phyloP scores from a whole-genome alignment of 2,888 invertebrate species.

The Ecliptopera silaceata region DNA sequence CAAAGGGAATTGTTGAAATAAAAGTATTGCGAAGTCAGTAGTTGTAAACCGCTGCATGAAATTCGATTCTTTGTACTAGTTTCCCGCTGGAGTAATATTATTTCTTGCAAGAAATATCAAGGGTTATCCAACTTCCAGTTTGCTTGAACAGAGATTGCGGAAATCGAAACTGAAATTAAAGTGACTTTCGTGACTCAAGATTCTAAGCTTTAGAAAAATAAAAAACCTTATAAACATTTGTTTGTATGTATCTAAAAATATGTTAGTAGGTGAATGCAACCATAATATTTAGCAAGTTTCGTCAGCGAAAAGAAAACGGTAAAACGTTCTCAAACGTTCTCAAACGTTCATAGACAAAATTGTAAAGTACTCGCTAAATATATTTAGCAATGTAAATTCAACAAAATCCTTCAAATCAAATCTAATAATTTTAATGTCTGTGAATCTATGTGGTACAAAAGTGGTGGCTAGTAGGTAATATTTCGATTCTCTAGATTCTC shows the following conservation, averaged over 20 bases:
- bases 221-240: no score
- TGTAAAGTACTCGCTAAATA: conserved; percentile 7
- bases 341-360: conserved; percentile 41
- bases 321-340: no score
- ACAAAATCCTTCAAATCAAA: no score
- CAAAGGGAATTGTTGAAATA: conserved; percentile 21
- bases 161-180: conserved; percentile 43
- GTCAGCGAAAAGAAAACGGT: no score
- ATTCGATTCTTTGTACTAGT: conserved; percentile 48
- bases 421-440: no score
- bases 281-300: conserved; percentile 32
- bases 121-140: conserved; percentile 24
- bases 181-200: no score
- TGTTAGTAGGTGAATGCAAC: no score
- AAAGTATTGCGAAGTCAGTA: conserved; percentile 33
- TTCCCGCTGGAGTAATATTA: conserved; percentile 42
- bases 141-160: conserved; percentile 31
- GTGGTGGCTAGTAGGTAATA: no score
- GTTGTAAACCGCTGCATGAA: conserved; percentile 44
- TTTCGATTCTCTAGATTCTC: no score
- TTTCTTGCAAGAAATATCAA: conserved; percentile 39
- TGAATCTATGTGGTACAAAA: no score
- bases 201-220: no score
- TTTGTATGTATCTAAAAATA: no score
- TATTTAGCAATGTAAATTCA: background rate